Conservation (phyloP, 2,888 invertebrate genomes). For the Drosophila peninsularis region DNA sequence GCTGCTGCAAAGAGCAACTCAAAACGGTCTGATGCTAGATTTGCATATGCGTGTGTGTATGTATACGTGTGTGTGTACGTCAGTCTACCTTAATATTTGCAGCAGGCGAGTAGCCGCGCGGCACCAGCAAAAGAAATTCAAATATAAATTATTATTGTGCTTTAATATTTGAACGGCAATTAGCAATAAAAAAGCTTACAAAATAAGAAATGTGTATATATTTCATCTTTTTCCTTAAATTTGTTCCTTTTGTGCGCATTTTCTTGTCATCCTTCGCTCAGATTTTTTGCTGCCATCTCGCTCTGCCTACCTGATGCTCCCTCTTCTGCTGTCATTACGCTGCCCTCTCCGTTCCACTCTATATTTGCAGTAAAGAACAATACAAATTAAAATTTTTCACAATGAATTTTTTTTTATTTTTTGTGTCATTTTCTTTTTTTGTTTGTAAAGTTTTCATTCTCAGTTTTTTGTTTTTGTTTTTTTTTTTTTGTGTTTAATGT, state of each 20-base stretch:
- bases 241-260: neutral
- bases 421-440: slow-evolving; percentile 70
- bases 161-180: neutral
- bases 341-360: neutral
- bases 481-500: slow-evolving; percentile 18
- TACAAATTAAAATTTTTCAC: slow-evolving; percentile 51
- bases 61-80: neutral
- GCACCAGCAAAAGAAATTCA: neutral
- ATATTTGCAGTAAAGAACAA: too few species aligned
- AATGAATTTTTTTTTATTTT: slow-evolving; percentile 63
- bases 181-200: neutral
- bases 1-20: neutral
- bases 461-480: slow-evolving; percentile 40
- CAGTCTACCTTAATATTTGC: neutral
- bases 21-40: neutral
- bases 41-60: neutral
- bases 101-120: neutral
- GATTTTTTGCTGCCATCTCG: neutral
- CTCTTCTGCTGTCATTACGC: too few species aligned
- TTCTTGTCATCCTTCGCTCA: neutral
- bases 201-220: neutral
- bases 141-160: neutral
- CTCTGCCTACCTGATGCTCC: neutral
- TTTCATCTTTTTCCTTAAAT: neutral
- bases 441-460: slow-evolving; percentile 74